phyloP scores from a whole-genome alignment of 92 coral and sea anemone species.

The Bergia puertoricense region DNA sequence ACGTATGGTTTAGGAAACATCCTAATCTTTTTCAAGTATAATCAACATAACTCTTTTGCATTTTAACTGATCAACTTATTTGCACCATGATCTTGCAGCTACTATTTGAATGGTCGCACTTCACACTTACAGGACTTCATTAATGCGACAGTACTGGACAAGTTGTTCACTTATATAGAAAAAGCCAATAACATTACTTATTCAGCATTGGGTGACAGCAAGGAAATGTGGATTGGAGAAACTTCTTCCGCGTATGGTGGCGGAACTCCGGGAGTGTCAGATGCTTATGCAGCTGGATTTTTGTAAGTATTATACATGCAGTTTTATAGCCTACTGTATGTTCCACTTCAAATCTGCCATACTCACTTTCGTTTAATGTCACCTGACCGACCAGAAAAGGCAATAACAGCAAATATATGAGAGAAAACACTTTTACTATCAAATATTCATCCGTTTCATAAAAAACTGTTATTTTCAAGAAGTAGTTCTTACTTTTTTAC shows the following conservation, averaged over 20 bases:
- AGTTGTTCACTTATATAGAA: conserved; percentile 49
- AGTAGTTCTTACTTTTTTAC: too few species aligned
- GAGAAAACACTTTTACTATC: too few species aligned
- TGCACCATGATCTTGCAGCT: conserved; percentile 42
- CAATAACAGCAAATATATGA: too few species aligned
- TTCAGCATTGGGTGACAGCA: conserved; percentile 47
- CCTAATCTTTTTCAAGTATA: too few species aligned
- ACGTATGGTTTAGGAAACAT: too few species aligned
- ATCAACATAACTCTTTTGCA: too few species aligned
- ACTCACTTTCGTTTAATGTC: not conserved
- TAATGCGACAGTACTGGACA: conserved; percentile 75
- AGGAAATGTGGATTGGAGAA: conserved; percentile 83
- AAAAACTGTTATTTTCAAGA: too few species aligned
- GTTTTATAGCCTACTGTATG: not conserved
- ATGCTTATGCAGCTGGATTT: conserved; percentile 80
- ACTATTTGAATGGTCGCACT: conserved; percentile 55
- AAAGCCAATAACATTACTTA: conserved; percentile 52
- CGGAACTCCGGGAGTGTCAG: conserved; percentile 72
- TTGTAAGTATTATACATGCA: conserved; percentile 44
- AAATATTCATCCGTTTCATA: too few species aligned
- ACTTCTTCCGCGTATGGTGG: conserved; percentile 85
- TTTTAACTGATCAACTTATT: too few species aligned
- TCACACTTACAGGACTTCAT: conserved; percentile 60
- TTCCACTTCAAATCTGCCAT: not conserved
- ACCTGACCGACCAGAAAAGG: not conserved